phyloP scores from a whole-genome alignment of 2,888 invertebrate species.

The Hyposoter didymator region DNA sequence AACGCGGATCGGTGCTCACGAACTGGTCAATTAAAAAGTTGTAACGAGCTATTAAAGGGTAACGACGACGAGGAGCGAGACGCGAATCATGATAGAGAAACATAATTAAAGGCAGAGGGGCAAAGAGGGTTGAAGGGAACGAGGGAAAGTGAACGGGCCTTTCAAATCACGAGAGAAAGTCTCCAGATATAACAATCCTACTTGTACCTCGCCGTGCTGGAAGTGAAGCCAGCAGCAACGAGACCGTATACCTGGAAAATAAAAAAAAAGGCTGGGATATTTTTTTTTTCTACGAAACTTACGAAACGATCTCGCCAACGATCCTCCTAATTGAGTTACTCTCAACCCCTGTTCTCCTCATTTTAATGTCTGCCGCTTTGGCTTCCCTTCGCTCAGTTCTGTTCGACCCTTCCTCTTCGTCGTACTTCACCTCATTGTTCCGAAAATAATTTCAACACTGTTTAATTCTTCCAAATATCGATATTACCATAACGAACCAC shows the following conservation, averaged over 20 bases:
- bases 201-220: constrained; percentile 40
- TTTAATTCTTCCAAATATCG: neutral
- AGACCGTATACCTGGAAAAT: constrained; percentile 15
- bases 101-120: constrained; percentile 38
- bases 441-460: neutral
- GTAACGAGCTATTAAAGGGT: constrained; percentile 72
- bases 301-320: constrained; percentile 52
- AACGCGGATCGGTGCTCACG: constrained; percentile 64
- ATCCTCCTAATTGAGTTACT: constrained; percentile 65
- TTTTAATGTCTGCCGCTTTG: constrained; percentile 15
- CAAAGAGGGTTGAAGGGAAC: constrained; percentile 12
- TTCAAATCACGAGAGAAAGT: constrained; percentile 60
- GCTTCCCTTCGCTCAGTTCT: constrained; percentile 29
- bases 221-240: constrained; percentile 25
- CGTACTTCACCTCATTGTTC: constrained; percentile 13
- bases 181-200: constrained; percentile 59
- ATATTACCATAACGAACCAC: neutral
- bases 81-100: constrained; percentile 64
- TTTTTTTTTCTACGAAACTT: constrained; percentile 48
- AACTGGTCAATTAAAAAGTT: constrained; percentile 72
- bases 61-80: constrained; percentile 65
- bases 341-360: constrained; percentile 31
- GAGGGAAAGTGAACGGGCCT: constrained; percentile 53
- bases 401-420: neutral
- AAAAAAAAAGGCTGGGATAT: constrained; percentile 4